These are phyloP conservation scores for Cepaea hortensis DNA, from an alignment of 2,888 invertebrate species.

Conservation along the genomic window DNA sequence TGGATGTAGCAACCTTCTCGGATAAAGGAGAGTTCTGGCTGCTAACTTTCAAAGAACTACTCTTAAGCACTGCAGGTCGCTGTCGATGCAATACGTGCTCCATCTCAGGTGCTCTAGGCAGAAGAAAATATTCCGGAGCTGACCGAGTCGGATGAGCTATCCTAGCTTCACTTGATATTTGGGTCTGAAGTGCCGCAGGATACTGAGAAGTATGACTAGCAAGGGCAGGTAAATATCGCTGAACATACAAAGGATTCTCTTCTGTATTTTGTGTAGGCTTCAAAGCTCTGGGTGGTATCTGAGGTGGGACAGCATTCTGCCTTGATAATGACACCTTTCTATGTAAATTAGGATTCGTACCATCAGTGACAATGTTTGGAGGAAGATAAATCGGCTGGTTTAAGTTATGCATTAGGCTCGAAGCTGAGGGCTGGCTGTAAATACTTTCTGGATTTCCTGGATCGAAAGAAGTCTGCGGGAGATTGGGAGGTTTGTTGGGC, in stretches of 20 bases:
- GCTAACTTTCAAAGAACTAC: slow-evolving; percentile 31
- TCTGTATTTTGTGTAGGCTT: slow-evolving; percentile 16
- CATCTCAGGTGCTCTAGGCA: neutral
- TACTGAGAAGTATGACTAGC: neutral
- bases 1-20: neutral
- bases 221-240: neutral
- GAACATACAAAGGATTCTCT: neutral
- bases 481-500: neutral
- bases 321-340: neutral
- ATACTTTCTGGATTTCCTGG: slow-evolving; percentile 15
- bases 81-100: slow-evolving; percentile 6
- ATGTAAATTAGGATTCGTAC: neutral
- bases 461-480: neutral
- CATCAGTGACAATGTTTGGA: slow-evolving; percentile 14
- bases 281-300: slow-evolving; percentile 34
- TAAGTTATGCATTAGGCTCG: neutral
- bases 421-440: neutral
- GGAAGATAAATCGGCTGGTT: slow-evolving; percentile 17
- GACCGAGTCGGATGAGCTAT: neutral
- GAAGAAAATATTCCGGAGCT: neutral
- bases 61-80: slow-evolving; percentile 17
- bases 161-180: neutral
- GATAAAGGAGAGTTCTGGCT: neutral
- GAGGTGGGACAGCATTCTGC: slow-evolving; percentile 1
- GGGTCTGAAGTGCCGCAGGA: neutral